Conservation (phyloP, 2,888 invertebrate genomes). For the Acrocera orbiculus region DNA sequence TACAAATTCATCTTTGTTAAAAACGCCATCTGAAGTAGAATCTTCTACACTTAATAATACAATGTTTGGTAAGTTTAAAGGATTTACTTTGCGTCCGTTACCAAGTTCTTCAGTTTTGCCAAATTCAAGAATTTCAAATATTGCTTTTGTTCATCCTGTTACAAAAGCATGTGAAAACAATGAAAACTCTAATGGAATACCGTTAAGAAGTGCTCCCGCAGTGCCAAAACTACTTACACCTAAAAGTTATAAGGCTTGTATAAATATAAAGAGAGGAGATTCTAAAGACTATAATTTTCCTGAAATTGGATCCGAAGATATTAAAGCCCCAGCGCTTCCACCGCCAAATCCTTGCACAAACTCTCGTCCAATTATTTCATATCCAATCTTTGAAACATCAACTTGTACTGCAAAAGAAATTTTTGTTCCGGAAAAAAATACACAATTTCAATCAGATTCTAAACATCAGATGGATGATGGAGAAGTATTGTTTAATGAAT, state of each 20-base stretch:
- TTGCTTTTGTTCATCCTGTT: constrained; percentile 35
- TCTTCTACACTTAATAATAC: constrained; percentile 36
- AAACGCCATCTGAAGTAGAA: constrained; percentile 37
- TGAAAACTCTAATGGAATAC: constrained; percentile 22
- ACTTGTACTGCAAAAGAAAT: constrained; percentile 62
- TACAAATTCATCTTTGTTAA: constrained; percentile 49
- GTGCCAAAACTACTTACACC: constrained; percentile 32
- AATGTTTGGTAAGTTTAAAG: constrained; percentile 75
- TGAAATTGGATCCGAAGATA: constrained; percentile 8
- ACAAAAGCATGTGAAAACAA: constrained; percentile 15
- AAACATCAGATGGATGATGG: no score
- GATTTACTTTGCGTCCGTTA: constrained; percentile 47
- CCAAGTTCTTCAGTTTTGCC: constrained; percentile 19
- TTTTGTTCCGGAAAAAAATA: constrained; percentile 40
- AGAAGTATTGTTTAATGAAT: no score
- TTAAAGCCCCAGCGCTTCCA: constrained; percentile 38
- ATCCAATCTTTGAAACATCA: constrained; percentile 63
- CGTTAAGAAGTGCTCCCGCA: constrained; percentile 43
- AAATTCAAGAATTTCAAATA: constrained; percentile 31
- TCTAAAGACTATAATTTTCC: no score
- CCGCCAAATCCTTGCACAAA: constrained; percentile 43
- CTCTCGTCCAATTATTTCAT: constrained; percentile 60
- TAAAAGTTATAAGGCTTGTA: not conserved
- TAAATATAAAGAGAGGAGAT: no score
- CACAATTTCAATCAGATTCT: constrained; percentile 34